These are phyloP conservation scores for Pseudochirops cupreus DNA, from an alignment of 2,797 vertebrate species.

Conservation along the genomic window DNA sequence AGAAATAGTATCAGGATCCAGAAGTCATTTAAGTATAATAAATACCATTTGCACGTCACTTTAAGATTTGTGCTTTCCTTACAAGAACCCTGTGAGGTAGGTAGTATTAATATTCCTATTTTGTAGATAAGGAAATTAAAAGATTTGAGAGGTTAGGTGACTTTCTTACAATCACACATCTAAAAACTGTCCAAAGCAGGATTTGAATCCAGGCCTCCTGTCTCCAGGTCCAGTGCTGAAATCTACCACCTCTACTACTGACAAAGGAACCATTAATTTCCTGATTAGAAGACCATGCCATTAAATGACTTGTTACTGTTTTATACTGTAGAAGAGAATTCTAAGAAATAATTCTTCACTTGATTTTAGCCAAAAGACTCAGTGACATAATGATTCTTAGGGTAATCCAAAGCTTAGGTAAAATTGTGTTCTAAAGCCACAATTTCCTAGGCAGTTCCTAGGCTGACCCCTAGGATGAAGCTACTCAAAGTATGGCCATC, in stretches of 20 bases:
- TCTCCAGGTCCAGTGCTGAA: not conserved
- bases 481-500: conserved; percentile 21
- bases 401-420: not conserved
- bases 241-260: not conserved
- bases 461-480: conserved; percentile 31
- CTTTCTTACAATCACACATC: not conserved
- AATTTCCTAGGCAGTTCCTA: not conserved
- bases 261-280: conserved; percentile 15
- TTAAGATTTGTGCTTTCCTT: not conserved
- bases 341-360: conserved; percentile 31
- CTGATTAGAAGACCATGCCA: not conserved
- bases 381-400: not conserved
- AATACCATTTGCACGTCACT: not conserved
- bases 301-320: not conserved
- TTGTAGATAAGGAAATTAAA: not conserved
- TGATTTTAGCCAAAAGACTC: not conserved
- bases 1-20: not conserved
- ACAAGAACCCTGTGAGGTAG: not conserved
- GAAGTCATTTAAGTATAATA: not conserved
- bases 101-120: not conserved
- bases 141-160: not conserved
- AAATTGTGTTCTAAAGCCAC: conserved; percentile 38
- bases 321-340: conserved; percentile 29
- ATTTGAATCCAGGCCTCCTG: not conserved
- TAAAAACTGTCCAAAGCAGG: not conserved